Evolutionary conservation across 2,888 invertebrate genomes (phyloP).

Genomic region (Sepioteuthis lessoniana): DNA sequence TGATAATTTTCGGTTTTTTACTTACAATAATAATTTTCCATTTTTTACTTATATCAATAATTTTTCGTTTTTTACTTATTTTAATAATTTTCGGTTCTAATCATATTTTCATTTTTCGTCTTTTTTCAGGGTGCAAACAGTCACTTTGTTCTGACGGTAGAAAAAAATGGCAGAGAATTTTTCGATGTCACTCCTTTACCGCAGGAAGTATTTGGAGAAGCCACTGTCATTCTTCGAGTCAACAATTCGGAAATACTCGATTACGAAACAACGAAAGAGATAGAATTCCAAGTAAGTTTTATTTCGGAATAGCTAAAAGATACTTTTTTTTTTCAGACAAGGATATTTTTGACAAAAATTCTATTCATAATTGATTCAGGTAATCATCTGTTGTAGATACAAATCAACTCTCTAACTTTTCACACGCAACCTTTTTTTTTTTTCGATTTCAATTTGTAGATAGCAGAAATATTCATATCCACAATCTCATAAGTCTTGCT

Average conservation of each 20-base stretch:
- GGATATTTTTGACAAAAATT: not conserved
- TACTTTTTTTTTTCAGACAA: not conserved
- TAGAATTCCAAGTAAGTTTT: constrained; percentile 63
- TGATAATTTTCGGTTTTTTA: too few species aligned
- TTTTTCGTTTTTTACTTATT: too few species aligned
- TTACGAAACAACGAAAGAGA: constrained; percentile 80
- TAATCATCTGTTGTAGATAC: too few species aligned
- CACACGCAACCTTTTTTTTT: too few species aligned
- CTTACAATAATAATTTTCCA: too few species aligned
- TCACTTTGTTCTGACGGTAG: constrained; percentile 61
- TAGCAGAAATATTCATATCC: too few species aligned
- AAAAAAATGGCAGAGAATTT: constrained; percentile 63
- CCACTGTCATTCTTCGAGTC: constrained; percentile 64
- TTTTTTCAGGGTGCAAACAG: constrained; percentile 64
- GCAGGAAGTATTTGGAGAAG: constrained; percentile 62
- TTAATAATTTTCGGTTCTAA: not conserved
- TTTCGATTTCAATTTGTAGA: too few species aligned
- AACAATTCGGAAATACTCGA: constrained; percentile 80
- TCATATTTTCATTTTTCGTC: constrained; percentile 3
- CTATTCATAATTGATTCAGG: too few species aligned
- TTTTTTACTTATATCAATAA: not conserved
- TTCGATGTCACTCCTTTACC: constrained; percentile 65
- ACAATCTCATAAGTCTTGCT: too few species aligned
- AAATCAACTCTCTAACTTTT: too few species aligned
- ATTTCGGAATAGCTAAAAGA: not conserved